Base-by-base conservation (phyloP, 2,797 vertebrate genomes). In the Gallinago nigripennis region DNA sequence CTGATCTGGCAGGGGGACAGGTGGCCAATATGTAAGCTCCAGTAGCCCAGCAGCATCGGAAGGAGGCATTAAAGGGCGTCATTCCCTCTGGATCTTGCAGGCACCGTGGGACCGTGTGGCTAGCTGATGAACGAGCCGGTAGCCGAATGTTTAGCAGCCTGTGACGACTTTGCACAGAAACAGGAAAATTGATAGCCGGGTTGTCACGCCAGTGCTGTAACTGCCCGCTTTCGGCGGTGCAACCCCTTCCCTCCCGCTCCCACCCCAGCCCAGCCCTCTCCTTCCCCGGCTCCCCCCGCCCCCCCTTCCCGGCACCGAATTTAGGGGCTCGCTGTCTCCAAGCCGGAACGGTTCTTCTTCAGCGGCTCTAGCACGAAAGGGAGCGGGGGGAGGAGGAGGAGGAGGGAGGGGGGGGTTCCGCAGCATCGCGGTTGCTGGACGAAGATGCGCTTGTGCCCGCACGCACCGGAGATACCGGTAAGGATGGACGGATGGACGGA, bases 91-190 rank as follows among this genome's bases (percentile, higher is more conserved):
- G 72, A 41, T 93, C 89, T 65, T 54, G 70, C 48, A 73, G 93
- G 86, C 87, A 51, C 68, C 43, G 56, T 81, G 45, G 72, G 93
- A 80, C 94, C 53, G 23, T 66, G 71, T 24, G 95, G 86, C 68
- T 33, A 82, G 65, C 94, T 91, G 97, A 97, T 54, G 94, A 87
- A 95, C 71, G 95, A 97, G 95, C 92, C 86, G 81, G 95, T 96
- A 86, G 83, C 27, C 75, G 89, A 95, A 91, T 82, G 97, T 68
- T 97, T 85, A 97, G 96, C 97, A 95, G 96, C 73, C 97, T 97
- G 95, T 97, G 98, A 97, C 96, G 96, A 97, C 97, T 98, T 94
- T 77, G 90, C 96, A 94, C 94, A 58, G 96, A 91, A 95, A 96
- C 9, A 57, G 89, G 87, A 35, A 72, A 85, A 97, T 96, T 91